Base-by-base conservation (phyloP, 2,797 vertebrate genomes). In the Syndactyla subalaris region DNA sequence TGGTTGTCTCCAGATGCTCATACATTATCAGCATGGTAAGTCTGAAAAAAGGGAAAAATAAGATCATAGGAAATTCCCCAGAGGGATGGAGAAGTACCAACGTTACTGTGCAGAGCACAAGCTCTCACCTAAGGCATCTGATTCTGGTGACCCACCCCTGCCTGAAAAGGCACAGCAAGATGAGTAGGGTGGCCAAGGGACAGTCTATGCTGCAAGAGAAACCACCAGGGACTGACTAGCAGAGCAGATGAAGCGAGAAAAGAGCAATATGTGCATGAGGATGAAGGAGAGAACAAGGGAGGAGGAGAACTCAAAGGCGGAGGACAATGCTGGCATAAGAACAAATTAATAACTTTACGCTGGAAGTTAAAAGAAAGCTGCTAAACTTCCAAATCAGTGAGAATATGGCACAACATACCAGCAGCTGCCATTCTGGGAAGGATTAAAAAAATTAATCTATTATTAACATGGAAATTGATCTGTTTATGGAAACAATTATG, bases 401-500 rank as follows among this genome's bases (percentile, higher is more conserved):
- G 32, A 57, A 15, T 27, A 17, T 63, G 41, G 32, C 46, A 49
- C 63, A 76, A 68, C 17, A 55, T 32, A 75, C 49, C 49, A 76
- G 43, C 41, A 94, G 67, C 34, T 82, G 51, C 21, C 49, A 41
- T 73, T 92, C 34, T 34, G 39, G n/a, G 55, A 89, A 89, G n/a
- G 46, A 76, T 66, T 58, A 17, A 43, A 78, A 88, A 84, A 84
- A n/a, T 2, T 9, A 71, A 43, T 39, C 38, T 54, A 46, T 70
- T 88, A 78, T 41, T 82, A 94, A 88, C 49, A 46, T 4, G 14
- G 29, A 78, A 91, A 91, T 57, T 0, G 7, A 88, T 85, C 38
- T 49, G 32, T 72, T 92, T 78, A 63, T 27, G 54, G 62, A 51
- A 95, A 79, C 54, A 32, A 61, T 36, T 45, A 67, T 9, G 71